A percentile compares a stretch with the other conserved stretches of the same genome.
These are phyloP conservation scores for Emydoidea blandingii DNA, from an alignment of 2,797 vertebrate species.

Conservation along the genomic window DNA sequence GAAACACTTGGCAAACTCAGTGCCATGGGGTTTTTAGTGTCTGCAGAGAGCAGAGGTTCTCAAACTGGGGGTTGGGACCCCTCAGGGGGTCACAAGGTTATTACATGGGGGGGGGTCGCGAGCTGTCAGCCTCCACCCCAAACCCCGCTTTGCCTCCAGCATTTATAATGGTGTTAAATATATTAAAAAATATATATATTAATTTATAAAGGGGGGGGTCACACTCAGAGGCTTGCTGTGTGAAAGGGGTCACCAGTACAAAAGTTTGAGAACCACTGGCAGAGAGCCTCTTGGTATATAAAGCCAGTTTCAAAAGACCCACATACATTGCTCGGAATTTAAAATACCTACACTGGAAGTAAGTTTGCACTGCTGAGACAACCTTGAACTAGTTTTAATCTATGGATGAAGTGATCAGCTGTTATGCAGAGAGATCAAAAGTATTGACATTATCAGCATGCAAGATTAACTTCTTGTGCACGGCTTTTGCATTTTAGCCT, in stretches of 20 bases:
- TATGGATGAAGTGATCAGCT: not conserved
- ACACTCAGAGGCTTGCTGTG: too few species aligned
- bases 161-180: too few species aligned
- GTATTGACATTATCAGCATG: not conserved
- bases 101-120: too few species aligned
- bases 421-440: constrained; percentile 9
- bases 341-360: not conserved
- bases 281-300: not conserved
- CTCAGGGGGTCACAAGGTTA: too few species aligned
- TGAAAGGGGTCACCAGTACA: too few species aligned
- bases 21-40: not conserved
- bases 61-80: too few species aligned
- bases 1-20: not conserved
- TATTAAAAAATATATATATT: too few species aligned
- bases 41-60: not conserved
- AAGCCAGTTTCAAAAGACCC: not conserved
- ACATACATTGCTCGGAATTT: rapidly evolving
- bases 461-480: not conserved
- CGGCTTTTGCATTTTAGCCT: not conserved
- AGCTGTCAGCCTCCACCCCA: too few species aligned
- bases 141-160: too few species aligned
- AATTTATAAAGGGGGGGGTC: too few species aligned
- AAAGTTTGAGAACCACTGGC: not conserved
- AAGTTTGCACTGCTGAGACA: not conserved
- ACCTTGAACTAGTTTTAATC: not conserved